phyloP scores from a whole-genome alignment of 1,140 invertebrate genomes.

The Ctenoplectra terminalis region DNA sequence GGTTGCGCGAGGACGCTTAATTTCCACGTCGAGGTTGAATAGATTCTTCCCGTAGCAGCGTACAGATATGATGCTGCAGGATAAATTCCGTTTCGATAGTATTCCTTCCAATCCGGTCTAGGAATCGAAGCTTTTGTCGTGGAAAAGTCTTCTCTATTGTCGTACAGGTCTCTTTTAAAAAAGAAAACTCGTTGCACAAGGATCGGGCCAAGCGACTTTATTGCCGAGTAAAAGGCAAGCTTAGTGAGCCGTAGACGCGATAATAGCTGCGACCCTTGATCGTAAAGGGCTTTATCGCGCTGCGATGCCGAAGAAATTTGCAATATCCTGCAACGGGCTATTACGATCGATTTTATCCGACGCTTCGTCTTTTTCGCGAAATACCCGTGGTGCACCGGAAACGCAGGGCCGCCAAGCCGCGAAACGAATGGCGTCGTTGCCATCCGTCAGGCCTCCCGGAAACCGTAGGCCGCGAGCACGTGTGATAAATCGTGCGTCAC shows the following conservation, averaged over 20 bases:
- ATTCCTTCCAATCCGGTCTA: not conserved
- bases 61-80: not conserved
- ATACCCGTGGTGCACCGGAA: not conserved
- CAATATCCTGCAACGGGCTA: conserved; percentile 17
- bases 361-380: not conserved
- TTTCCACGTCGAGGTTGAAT: conserved; percentile 41
- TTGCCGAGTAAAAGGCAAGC: conserved; percentile 52
- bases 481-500: conserved; percentile 43
- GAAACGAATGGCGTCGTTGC: not conserved
- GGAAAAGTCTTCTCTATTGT: not conserved
- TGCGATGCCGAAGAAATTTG: conserved; percentile 11
- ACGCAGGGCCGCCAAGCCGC: not conserved
- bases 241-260: conserved; percentile 49
- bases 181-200: conserved; percentile 1
- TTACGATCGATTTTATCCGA: conserved; percentile 24
- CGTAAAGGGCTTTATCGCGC: conserved; percentile 36
- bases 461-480: too few species aligned
- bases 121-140: not conserved
- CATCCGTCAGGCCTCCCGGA: not conserved
- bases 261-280: conserved; percentile 33
- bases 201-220: conserved; percentile 45
- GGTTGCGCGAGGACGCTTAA: conserved; percentile 42
- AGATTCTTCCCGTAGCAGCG: conserved; percentile 16
- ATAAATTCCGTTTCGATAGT: conserved; percentile 29
- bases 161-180: not conserved